Conservation (phyloP, 2,797 vertebrate species). For the Ctenopoma kingsleyae region DNA sequence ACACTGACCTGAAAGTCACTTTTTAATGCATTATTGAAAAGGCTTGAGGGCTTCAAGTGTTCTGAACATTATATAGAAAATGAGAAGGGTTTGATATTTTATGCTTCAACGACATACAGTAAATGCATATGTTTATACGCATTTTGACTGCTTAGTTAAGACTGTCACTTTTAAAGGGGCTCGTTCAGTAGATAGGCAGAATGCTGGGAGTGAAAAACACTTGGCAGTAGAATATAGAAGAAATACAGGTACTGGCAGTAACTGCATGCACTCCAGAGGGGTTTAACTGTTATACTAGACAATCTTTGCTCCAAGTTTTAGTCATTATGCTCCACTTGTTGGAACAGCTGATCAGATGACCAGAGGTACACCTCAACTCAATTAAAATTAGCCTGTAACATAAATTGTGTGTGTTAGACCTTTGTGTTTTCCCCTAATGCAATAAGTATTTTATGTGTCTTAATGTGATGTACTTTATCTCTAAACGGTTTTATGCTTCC, state of each 20-base stretch:
- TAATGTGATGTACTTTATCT: not conserved
- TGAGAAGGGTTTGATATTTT: constrained; percentile 36
- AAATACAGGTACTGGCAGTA: not conserved
- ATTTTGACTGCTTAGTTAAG: constrained; percentile 6
- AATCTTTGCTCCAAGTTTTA: not conserved
- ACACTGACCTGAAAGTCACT: constrained; percentile 41
- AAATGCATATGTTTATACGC: not conserved
- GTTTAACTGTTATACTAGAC: not conserved
- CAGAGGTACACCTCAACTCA: constrained; percentile 12
- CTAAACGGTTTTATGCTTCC: not conserved
- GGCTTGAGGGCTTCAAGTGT: constrained; percentile 40
- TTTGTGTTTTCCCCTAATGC: not conserved
- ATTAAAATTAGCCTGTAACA: not conserved
- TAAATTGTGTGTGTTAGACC: not conserved
- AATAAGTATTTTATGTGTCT: not conserved
- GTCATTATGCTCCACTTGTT: constrained; percentile 21
- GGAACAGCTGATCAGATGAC: not conserved
- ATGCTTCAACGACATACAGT: constrained; percentile 6
- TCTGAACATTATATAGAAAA: constrained; percentile 18
- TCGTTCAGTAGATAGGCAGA: constrained; percentile 7
- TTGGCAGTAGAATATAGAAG: not conserved
- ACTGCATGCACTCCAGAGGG: not conserved
- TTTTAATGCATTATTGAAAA: constrained; percentile 64
- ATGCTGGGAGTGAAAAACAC: not conserved
- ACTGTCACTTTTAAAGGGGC: constrained; percentile 11